Evolutionary conservation across 2,113 vertebrate genomes (phyloP).

Genomic region (Telmatochromis sp.): DNA sequence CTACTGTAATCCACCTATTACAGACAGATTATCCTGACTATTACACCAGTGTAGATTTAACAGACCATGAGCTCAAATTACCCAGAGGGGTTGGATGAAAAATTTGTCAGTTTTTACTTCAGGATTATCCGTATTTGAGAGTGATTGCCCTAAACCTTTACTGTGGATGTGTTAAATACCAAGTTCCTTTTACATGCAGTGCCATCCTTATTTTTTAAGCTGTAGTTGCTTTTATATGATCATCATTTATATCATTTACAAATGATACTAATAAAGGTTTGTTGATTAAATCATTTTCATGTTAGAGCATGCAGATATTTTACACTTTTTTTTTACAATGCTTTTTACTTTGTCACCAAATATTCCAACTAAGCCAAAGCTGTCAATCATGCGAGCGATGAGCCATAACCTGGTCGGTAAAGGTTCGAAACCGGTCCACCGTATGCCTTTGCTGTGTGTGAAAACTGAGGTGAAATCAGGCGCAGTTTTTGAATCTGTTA

Average conservation of each 20-base stretch:
- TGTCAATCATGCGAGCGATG: not conserved
- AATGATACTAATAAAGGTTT: not conserved
- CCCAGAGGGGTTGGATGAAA: not conserved
- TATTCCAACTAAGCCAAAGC: not conserved
- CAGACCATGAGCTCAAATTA: conserved; percentile 16
- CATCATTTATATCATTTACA: not conserved
- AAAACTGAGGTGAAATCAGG: not conserved
- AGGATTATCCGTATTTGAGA: conserved; percentile 44
- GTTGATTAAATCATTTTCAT: not conserved
- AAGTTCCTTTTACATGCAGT: not conserved
- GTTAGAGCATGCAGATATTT: not conserved
- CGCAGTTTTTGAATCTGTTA: not conserved
- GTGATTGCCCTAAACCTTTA: not conserved
- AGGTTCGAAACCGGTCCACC: not conserved
- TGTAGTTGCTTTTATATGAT: not conserved
- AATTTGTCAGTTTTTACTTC: not conserved
- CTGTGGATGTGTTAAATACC: not conserved
- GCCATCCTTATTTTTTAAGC: not conserved
- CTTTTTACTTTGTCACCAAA: not conserved
- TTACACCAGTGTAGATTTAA: not conserved
- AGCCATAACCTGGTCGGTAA: not conserved
- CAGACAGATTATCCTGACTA: conserved; percentile 51
- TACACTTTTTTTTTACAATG: not conserved
- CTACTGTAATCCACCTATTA: conserved; percentile 54
- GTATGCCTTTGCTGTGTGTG: not conserved